A percentile compares a stretch with the other conserved stretches of the same genome.
Conservation (phyloP, 2,888 invertebrate genomes). For the Pseudeuparius sepicola region DNA sequence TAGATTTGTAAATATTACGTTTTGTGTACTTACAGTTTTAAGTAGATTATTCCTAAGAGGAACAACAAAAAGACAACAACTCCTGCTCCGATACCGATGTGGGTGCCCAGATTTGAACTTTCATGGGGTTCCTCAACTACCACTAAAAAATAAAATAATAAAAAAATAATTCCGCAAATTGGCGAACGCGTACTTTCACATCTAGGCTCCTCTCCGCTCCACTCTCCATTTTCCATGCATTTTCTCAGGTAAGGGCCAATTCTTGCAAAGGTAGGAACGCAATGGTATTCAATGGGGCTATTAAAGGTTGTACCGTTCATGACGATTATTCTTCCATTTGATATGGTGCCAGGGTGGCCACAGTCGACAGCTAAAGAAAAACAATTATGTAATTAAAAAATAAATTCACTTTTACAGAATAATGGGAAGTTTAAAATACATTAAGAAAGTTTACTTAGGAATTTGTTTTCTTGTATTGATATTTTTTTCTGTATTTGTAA, state of each 20-base stretch:
- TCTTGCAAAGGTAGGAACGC: constrained; percentile 72
- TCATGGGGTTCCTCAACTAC: constrained; percentile 61
- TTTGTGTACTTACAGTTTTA: constrained; percentile 60
- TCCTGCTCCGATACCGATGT: constrained; percentile 76
- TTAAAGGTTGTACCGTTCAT: constrained; percentile 80
- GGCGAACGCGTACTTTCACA: constrained; percentile 52
- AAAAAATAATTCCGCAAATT: neutral
- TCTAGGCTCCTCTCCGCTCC: constrained; percentile 80
- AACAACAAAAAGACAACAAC: constrained; percentile 70
- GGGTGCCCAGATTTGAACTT: constrained; percentile 61
- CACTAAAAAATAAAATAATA: constrained; percentile 34
- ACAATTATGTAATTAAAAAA: no score
- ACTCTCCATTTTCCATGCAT: constrained; percentile 72
- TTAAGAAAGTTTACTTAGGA: no score
- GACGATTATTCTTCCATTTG: constrained; percentile 78
- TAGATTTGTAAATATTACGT: neutral
- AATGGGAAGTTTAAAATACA: no score
- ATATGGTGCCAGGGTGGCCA: constrained; percentile 65
- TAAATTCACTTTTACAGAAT: no score
- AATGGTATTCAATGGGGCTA: constrained; percentile 82
- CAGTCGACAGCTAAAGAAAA: constrained; percentile 69
- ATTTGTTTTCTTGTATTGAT: no score
- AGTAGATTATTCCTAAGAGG: constrained; percentile 67
- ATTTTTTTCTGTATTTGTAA: no score
- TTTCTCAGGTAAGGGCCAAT: constrained; percentile 74